Base-by-base conservation (phyloP, 2,888 invertebrate species). In the Cabera pusaria region DNA sequence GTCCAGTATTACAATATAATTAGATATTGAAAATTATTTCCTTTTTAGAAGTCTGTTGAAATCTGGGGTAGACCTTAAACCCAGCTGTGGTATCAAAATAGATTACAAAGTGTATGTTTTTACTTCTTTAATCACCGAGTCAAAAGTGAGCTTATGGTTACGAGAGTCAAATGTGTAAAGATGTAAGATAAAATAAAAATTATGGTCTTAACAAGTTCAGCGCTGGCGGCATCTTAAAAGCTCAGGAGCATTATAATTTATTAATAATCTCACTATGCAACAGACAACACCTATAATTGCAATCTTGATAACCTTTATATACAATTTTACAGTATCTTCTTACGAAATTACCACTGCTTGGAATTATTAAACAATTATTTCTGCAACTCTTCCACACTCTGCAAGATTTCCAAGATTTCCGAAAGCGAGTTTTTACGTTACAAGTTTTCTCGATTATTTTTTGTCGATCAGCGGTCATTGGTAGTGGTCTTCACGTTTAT, bases 401-500 rank as follows among this genome's bases (percentile, higher is more conserved):
- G n/a, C n/a, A 41, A 35, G 26, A 16, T 34, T 46, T 37, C 26
- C 21, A 31, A 9, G 26, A 18, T 52, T 49, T 49, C n/a, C n/a
- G n/a, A n/a, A n/a, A n/a, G n/a, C n/a, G n/a, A n/a, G n/a, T n/a
- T n/a, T n/a, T n/a, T n/a, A n/a, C n/a, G n/a, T 32, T 39, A 37
- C 42, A n/a, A 18, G 18, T 35, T 44, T 33, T 49, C 52, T 56
- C 47, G 55, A 60, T 62, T 65, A 69, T 58, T 59, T 65, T 55
- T 50, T 55, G 49, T 29, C 40, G 39, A 56, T 48, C 46, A 44
- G 43, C 56, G 51, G 62, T 72, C 73, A 70, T 62, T 81, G 66
- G 85, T 85, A 86, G 74, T 77, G 75, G 74, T 71, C 55, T 59
- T 56, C 73, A 71, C 82, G 72, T 82, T 83, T 77, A 84, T 82